These are phyloP conservation scores for Drosophila orena DNA, from an alignment of 1,140 invertebrate genomes.

Conservation along the genomic window DNA sequence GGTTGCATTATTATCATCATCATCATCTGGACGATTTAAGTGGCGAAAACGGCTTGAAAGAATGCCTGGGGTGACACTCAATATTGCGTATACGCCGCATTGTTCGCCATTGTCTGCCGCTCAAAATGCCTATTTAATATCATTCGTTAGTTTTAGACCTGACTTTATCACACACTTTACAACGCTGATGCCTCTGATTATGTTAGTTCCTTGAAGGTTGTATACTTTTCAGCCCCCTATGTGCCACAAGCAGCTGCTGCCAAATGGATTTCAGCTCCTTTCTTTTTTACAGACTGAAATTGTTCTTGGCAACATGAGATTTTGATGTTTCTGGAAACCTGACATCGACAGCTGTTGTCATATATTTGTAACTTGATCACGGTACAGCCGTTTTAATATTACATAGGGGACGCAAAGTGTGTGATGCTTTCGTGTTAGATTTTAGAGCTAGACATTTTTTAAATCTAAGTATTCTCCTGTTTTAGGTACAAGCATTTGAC, in stretches of 20 bases:
- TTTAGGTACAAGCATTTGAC: not conserved
- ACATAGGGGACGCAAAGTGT: no score
- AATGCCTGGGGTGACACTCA: constrained; percentile 15
- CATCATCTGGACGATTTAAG: not conserved
- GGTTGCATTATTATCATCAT: constrained; percentile 38
- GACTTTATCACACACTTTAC: constrained; percentile 14
- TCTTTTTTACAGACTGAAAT: constrained; percentile 16
- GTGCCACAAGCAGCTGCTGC: constrained; percentile 34
- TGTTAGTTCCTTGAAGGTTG: constrained; percentile 38
- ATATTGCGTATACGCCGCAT: constrained; percentile 63
- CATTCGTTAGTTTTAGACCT: constrained; percentile 34
- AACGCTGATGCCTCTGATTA: constrained; percentile 21
- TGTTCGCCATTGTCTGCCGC: constrained; percentile 16
- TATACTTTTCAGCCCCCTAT: constrained; percentile 44
- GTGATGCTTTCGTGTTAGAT: not conserved
- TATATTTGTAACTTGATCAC: constrained; percentile 29
- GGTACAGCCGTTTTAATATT: not conserved
- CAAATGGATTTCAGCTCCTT: constrained; percentile 28
- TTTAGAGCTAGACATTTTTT: no score
- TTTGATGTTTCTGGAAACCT: constrained; percentile 49
- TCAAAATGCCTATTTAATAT: constrained; percentile 37
- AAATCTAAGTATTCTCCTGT: no score
- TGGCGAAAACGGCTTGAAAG: constrained; percentile 24
- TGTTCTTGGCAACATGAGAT: constrained; percentile 59
- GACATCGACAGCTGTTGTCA: constrained; percentile 50